These are phyloP conservation scores for Drosophila nigromelanica DNA, from an alignment of 1,140 invertebrate species.

Conservation along the genomic window DNA sequence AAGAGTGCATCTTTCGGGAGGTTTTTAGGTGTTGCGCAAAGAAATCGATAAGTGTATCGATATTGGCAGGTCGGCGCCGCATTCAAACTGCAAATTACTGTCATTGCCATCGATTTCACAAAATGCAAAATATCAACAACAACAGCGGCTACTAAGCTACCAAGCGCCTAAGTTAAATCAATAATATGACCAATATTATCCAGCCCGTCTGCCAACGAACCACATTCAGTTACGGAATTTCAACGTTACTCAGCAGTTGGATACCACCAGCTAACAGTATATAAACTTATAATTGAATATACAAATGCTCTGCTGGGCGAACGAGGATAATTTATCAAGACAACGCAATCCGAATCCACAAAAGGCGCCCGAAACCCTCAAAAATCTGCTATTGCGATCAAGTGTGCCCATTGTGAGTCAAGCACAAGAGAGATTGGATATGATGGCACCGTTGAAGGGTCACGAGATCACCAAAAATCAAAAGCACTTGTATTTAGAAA, in stretches of 20 bases:
- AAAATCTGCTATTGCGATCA: slow-evolving; percentile 73
- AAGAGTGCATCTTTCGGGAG: too few relatives aligned
- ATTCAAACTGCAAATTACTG: slow-evolving; percentile 4
- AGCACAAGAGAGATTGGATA: slow-evolving; percentile 38
- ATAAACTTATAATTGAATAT: neutral
- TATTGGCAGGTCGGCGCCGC: neutral
- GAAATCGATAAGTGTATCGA: neutral
- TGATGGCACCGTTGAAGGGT: slow-evolving; percentile 70
- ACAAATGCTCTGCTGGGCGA: slow-evolving; percentile 76
- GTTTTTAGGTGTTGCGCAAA: too few relatives aligned
- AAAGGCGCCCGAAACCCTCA: slow-evolving; percentile 73
- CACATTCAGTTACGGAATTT: slow-evolving; percentile 27
- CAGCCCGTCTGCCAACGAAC: neutral
- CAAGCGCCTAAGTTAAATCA: slow-evolving; percentile 61
- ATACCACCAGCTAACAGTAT: neutral
- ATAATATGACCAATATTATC: slow-evolving; percentile 27
- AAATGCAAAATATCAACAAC: slow-evolving; percentile 16
- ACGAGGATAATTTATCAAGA: slow-evolving; percentile 68
- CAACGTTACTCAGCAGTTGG: neutral
- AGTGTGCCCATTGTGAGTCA: slow-evolving; percentile 83
- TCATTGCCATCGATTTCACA: slow-evolving; percentile 65
- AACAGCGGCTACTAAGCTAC: slow-evolving; percentile 37
- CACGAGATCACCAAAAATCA: slow-evolving; percentile 70
- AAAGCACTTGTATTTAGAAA: slow-evolving; percentile 80
- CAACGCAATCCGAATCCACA: slow-evolving; percentile 67